Conservation (phyloP, 2,113 vertebrate species). For the Aspiorhynchus laticeps region DNA sequence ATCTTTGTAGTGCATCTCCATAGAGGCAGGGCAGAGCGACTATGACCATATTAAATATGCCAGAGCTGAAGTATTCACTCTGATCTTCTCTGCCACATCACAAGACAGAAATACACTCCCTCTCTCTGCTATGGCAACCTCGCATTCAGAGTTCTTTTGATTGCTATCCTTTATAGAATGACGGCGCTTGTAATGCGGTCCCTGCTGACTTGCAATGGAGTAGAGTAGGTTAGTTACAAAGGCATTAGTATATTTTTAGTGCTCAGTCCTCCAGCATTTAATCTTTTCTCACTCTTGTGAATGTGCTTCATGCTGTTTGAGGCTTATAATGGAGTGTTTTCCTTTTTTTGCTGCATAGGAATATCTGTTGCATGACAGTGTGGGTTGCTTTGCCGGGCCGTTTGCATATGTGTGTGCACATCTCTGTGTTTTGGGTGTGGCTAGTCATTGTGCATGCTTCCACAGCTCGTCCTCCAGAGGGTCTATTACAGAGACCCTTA, state of each 20-base stretch:
- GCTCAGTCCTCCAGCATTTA: slow-evolving; percentile 49
- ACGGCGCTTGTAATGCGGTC: slow-evolving; percentile 49
- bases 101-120: slow-evolving; percentile 51
- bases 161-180: slow-evolving; percentile 58
- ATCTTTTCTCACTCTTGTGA: slow-evolving; percentile 47
- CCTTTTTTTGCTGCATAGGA: slow-evolving; percentile 40
- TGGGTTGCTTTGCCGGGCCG: neutral
- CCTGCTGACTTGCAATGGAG: slow-evolving; percentile 51
- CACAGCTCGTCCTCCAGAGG: slow-evolving; percentile 25
- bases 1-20: slow-evolving; percentile 38
- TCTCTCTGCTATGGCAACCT: slow-evolving; percentile 50
- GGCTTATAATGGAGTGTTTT: slow-evolving; percentile 34
- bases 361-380: slow-evolving; percentile 35
- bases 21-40: slow-evolving; percentile 31
- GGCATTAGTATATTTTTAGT: slow-evolving; percentile 60
- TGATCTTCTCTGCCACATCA: slow-evolving; percentile 51
- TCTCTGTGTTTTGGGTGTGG: slow-evolving; percentile 32
- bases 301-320: slow-evolving; percentile 28
- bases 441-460: slow-evolving; percentile 8
- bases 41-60: slow-evolving; percentile 46
- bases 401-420: slow-evolving; percentile 20
- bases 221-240: slow-evolving; percentile 54
- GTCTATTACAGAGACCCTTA: slow-evolving; percentile 47
- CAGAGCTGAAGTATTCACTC: slow-evolving; percentile 41
- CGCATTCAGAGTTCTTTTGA: slow-evolving; percentile 55